Evolutionary conservation across 2,113 vertebrate species (phyloP).

Genomic region (Atractosteus spatula): DNA sequence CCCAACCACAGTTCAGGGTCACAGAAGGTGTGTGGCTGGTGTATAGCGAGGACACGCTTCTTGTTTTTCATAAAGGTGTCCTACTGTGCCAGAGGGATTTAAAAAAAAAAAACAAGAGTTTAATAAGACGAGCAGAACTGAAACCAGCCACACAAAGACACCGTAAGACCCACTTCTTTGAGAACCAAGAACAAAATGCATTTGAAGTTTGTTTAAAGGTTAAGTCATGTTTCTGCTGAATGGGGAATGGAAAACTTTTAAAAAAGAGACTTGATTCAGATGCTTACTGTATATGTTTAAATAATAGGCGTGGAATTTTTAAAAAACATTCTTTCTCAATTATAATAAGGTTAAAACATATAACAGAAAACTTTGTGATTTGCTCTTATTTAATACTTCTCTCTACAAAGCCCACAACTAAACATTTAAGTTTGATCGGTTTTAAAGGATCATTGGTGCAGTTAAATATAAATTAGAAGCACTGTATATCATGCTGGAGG

Average conservation of each 20-base stretch:
- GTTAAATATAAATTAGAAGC: too few relatives aligned
- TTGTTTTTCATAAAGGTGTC: neutral
- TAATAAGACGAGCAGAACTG: neutral
- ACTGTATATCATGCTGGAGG: too few relatives aligned
- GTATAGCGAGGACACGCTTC: constrained; percentile 2
- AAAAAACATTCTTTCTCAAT: too few relatives aligned
- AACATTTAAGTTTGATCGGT: too few relatives aligned
- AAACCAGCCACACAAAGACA: neutral
- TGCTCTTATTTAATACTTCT: too few relatives aligned
- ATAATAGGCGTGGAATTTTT: too few relatives aligned
- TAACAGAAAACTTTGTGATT: too few relatives aligned
- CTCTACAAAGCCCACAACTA: too few relatives aligned
- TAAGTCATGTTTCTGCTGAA: neutral
- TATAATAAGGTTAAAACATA: too few relatives aligned
- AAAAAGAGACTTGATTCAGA: neutral
- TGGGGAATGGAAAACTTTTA: neutral
- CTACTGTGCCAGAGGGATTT: neutral
- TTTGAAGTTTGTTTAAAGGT: constrained; percentile 11
- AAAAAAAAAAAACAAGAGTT: neutral
- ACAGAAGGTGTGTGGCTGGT: constrained; percentile 15
- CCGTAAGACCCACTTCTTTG: neutral
- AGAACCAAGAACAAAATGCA: neutral
- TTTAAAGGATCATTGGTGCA: too few relatives aligned
- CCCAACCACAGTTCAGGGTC: constrained; percentile 1
- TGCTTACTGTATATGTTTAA: too few relatives aligned